These are phyloP conservation scores for Adelognathus sp. DNA, from an alignment of 2,888 invertebrate genomes.

Conservation along the genomic window DNA sequence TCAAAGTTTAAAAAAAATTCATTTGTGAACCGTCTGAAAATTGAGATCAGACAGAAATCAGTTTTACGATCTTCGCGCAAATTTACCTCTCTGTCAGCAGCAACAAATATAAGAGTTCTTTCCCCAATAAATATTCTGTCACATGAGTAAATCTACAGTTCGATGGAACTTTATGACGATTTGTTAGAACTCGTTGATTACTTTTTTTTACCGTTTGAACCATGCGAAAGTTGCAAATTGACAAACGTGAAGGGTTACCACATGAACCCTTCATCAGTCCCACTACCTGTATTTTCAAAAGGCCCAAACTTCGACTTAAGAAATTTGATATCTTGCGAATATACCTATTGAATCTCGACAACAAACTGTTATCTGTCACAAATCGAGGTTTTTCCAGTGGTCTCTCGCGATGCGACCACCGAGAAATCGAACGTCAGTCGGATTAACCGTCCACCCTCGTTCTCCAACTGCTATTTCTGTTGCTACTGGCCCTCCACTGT, in stretches of 20 bases:
- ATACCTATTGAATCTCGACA: background rate
- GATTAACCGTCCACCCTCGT: constrained; percentile 36
- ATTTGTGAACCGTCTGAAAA: background rate
- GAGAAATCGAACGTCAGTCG: constrained; percentile 25
- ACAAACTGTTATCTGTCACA: background rate
- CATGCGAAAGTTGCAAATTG: background rate
- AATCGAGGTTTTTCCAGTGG: constrained; percentile 16
- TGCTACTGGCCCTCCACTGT: constrained; percentile 36
- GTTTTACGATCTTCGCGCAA: too few species aligned
- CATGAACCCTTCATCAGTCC: background rate
- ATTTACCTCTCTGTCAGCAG: too few species aligned
- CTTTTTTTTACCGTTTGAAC: too few species aligned
- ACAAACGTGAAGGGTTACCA: background rate
- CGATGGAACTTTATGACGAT: background rate
- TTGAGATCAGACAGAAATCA: too few species aligned
- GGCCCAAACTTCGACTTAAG: background rate
- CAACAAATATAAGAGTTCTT: too few species aligned
- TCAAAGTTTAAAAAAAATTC: background rate
- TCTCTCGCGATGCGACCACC: background rate
- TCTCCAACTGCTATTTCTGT: constrained; percentile 24
- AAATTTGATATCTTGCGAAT: background rate
- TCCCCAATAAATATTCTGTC: too few species aligned
- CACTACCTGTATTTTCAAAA: background rate
- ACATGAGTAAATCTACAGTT: too few species aligned
- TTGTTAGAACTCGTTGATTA: background rate